These are phyloP conservation scores for Borostomias antarcticus DNA, from an alignment of 2,797 vertebrate species.

Conservation along the genomic window DNA sequence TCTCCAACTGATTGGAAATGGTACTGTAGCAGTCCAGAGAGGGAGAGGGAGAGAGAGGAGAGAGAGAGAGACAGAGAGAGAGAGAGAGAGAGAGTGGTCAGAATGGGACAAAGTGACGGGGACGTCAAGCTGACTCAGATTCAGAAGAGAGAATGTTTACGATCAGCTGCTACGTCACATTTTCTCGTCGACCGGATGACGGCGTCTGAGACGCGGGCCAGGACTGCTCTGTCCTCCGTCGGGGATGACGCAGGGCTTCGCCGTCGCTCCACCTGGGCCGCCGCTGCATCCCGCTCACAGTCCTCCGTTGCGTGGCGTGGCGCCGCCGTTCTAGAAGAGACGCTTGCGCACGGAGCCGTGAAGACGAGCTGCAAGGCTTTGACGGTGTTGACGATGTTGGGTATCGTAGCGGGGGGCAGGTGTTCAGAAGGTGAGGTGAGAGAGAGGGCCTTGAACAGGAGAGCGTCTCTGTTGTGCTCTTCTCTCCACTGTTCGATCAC, in stretches of 20 bases:
- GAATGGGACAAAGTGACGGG: no score
- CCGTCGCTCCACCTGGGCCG: neutral
- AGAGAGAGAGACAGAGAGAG: slow-evolving; percentile 30
- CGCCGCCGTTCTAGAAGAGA: neutral
- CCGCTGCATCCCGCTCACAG: no score
- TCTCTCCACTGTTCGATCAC: no score
- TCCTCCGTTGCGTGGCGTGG: neutral
- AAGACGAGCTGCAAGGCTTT: slow-evolving; percentile 35
- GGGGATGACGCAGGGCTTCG: neutral
- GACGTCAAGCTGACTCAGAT: no score
- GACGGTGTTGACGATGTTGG: slow-evolving; percentile 64
- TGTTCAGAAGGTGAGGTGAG: slow-evolving; percentile 32
- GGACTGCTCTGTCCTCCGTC: neutral
- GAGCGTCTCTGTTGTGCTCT: slow-evolving; percentile 84
- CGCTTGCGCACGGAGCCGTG: no score
- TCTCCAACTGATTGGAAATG: no score
- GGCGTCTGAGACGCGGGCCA: slow-evolving; percentile 15
- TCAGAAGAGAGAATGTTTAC: slow-evolving; percentile 9
- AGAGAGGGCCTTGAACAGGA: slow-evolving; percentile 72
- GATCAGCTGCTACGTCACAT: slow-evolving; percentile 36
- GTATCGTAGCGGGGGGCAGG: slow-evolving; percentile 55
- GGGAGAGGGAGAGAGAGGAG: slow-evolving; percentile 33
- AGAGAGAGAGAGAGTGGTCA: no score
- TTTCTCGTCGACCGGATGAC: slow-evolving; percentile 27
- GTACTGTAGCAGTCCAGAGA: slow-evolving; percentile 66